These are phyloP conservation scores for Labeo catla DNA, from an alignment of 2,113 vertebrate genomes.

Conservation along the genomic window DNA sequence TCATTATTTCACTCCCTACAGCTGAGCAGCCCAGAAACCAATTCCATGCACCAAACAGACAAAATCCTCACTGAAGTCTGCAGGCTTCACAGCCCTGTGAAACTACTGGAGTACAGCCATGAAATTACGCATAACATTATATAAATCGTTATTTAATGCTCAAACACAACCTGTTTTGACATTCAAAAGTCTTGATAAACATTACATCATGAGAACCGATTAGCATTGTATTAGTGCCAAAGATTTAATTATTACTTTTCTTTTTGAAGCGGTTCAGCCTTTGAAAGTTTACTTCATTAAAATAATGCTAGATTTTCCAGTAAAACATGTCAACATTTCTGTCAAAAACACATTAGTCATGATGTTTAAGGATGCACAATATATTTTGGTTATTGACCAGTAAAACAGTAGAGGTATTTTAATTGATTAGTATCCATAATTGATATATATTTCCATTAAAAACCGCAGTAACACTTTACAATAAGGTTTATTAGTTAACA, in stretches of 20 bases:
- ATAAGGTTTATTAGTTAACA: too few relatives aligned
- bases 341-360: background rate
- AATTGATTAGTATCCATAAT: background rate
- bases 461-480: too few relatives aligned
- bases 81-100: background rate
- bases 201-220: background rate
- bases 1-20: constrained; percentile 37
- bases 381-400: background rate
- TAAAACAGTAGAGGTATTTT: background rate
- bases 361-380: background rate
- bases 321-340: background rate
- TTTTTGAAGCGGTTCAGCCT: background rate
- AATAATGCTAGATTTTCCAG: background rate
- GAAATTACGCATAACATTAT: background rate
- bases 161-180: background rate
- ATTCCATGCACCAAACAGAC: background rate
- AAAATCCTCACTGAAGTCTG: constrained; percentile 1
- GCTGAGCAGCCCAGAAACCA: constrained; percentile 12
- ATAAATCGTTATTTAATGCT: background rate
- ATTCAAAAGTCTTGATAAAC: background rate
- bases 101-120: background rate
- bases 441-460: background rate
- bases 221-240: background rate
- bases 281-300: background rate
- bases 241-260: background rate